Base-by-base conservation (phyloP, 2,797 vertebrate species). In the Sphenodon punctatus region DNA sequence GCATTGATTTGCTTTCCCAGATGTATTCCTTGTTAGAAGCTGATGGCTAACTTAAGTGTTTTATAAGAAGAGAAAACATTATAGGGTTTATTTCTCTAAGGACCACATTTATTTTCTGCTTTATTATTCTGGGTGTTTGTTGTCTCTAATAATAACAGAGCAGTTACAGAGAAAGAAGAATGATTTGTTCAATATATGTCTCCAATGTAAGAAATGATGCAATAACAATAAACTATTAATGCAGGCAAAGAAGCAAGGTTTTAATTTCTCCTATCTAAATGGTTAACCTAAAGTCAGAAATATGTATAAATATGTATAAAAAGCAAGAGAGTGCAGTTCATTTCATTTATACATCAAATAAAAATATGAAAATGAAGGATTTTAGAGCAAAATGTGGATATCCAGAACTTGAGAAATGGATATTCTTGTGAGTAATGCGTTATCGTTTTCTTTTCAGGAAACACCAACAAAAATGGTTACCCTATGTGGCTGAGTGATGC, bases 171-270 rank as follows among this genome's bases (percentile, higher is more conserved):
- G 76, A 88, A 80, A 41, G 69, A 78, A 71, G 82, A 68, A 63
- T 75, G 32, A 55, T 84, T 78, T 85, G 72, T 39, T 39, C 75
- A 82, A 10, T 56, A 80, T 68, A 7, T 69, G 72, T 85, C 74
- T 87, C 75, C 19, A 84, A 56, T 73, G n/a, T 27, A 88, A 91
- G 80, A 85, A 27, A 72, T 48, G 45, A 61, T 64, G 79, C 10
- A 65, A 79, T 85, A 93, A 88, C 64, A 86, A 86, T 90, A 90
- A 93, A 93, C 70, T 89, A 65, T 86, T 92, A 85, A 91, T 72
- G 79, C 86, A 76, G 81, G 58, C 34, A 70, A 90, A 80, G 80
- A 93, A 88, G 85, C 82, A 73, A 66, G n/a, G 38, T 73, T 82
- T 79, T 75, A 51, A 56, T 77, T 10, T 53, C 58, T 38, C 75